Conservation (phyloP, 2,797 vertebrate genomes). For the Liasis olivaceus region DNA sequence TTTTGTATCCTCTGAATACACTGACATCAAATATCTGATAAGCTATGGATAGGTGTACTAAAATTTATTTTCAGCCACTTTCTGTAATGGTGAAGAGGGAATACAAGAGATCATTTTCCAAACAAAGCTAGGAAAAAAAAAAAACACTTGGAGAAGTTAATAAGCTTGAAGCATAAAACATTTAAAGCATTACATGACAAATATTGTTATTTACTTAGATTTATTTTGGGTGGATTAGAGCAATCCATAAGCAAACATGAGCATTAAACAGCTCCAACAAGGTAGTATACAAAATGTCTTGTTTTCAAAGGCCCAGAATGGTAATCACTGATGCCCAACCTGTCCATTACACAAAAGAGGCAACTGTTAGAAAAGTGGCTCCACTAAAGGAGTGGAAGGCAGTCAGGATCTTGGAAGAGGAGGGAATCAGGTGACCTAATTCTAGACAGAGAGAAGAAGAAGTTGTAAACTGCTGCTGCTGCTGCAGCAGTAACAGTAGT, state of each 20-base stretch:
- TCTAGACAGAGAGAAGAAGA: background rate
- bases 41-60: background rate
- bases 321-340: background rate
- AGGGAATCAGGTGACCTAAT: background rate
- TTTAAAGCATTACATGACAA: background rate
- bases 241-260: background rate
- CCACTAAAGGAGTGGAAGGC: background rate
- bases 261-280: background rate
- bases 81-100: constrained; percentile 5
- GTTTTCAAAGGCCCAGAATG: background rate
- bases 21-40: background rate
- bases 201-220: background rate
- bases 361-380: background rate
- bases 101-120: background rate
- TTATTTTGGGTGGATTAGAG: background rate
- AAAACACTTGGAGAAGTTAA: background rate
- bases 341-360: background rate
- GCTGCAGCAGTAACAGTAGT: background rate
- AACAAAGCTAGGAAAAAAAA: background rate
- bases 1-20: background rate
- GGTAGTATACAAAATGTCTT: background rate
- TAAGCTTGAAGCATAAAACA: background rate
- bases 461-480: too few species aligned
- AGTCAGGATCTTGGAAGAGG: background rate
- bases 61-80: background rate